Base-by-base conservation (phyloP, 2,797 vertebrate species). In the Gephyroberyx darwinii region DNA sequence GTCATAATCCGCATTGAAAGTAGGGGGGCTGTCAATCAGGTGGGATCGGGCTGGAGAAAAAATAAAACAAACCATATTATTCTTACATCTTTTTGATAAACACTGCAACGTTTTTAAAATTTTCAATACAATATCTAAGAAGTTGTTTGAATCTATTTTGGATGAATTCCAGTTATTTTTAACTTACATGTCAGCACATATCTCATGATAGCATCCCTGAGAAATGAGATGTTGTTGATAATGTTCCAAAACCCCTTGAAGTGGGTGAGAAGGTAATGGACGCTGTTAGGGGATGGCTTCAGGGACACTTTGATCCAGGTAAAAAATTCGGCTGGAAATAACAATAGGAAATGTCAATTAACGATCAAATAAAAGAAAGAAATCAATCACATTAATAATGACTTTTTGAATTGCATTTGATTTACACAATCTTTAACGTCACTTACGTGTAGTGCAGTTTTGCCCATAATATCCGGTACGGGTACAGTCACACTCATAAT, bases 11-110 rank as follows among this genome's bases (percentile, higher is more conserved):
- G 87, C 90, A 4, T 99, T 99, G 57, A 93, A 99, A 19, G 95
- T 97, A n/a, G 98, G 96, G 0, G 98, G 98, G 66, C 98, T 99
- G n/a, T 97, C 97, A 51, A 99, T 95, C 89, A 98, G 78, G 89
- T 98, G 94, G 68, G 98, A 93, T 54, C 98, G 94, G 30, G 98
- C 98, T 99, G 70, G 30, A 91, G 83, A 69, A 75, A 69, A 45
- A 69, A 20, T 9, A 59, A 7, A 4, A 12, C 65, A 67, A 41
- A 5, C 0, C 13, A 74, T 55, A 52, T 64, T 0, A 5, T 41
- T 37, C 17, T 54, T 20, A 61, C 74, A 37, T 71, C 16, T 30
- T 43, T 12, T 12, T 16, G 14, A 39, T 20, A 43, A 78, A 69
- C 16, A 35, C 37, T 53, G 14, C 14, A 66, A 26, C 26, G 2